phyloP scores from a whole-genome alignment of 1,140 invertebrate species.

The Drosophila orena region DNA sequence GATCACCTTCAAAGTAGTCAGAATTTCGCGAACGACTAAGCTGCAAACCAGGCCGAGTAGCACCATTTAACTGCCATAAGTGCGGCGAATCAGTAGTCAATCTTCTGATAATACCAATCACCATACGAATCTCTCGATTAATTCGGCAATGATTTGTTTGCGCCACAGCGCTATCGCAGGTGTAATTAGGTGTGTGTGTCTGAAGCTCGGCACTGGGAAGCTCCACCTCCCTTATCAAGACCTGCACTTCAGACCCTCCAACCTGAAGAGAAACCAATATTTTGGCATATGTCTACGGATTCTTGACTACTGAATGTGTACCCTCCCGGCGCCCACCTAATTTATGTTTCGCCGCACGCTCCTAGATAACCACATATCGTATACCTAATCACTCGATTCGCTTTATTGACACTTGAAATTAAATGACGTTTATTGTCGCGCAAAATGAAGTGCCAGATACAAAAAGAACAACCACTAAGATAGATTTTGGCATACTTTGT shows the following conservation, averaged over 20 bases:
- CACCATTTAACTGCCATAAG: conserved; percentile 51
- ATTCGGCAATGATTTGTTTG: conserved; percentile 47
- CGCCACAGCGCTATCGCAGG: conserved; percentile 40
- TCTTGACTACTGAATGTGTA: conserved; percentile 20
- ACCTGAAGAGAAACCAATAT: not conserved
- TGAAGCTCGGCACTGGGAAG: conserved; percentile 8
- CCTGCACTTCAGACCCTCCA: not conserved
- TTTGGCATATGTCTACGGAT: conserved; percentile 27
- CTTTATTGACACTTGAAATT: conserved; percentile 55
- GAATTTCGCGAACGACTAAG: conserved; percentile 55
- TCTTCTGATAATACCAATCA: conserved; percentile 75
- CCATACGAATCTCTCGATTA: conserved; percentile 69
- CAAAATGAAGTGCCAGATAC: conserved; percentile 34
- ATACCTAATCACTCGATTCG: conserved; percentile 26
- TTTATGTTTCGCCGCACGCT: conserved; percentile 29
- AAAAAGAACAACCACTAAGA: not conserved
- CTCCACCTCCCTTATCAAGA: conserved; percentile 18
- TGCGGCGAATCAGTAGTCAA: conserved; percentile 64
- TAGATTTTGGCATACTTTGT: conserved; percentile 11
- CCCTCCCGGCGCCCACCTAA: conserved; percentile 33
- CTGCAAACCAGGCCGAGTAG: conserved; percentile 4
- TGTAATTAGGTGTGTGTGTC: conserved; percentile 55
- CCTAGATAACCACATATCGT: conserved; percentile 26
- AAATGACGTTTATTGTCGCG: conserved; percentile 45
- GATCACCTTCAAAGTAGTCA: conserved; percentile 28